A percentile compares a stretch with the other conserved stretches of the same genome.
Conservation (phyloP, 2,113 vertebrate species). For the Anhinga anhinga region DNA sequence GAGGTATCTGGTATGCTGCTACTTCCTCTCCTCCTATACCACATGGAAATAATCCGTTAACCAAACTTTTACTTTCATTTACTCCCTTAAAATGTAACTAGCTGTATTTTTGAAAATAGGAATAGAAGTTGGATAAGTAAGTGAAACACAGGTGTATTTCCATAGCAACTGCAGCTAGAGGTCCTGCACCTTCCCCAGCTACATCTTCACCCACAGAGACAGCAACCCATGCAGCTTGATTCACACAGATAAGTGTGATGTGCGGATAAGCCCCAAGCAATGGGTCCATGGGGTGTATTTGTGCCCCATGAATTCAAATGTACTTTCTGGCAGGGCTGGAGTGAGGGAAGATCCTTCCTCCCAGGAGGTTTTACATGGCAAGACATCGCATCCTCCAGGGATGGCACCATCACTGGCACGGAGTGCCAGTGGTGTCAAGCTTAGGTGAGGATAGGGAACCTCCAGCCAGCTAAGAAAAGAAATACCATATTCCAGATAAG, state of each 20-base stretch:
- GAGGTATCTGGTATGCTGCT: neutral
- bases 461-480: neutral
- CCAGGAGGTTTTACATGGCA: neutral
- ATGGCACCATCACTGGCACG: fast-evolving
- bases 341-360: neutral
- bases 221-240: neutral
- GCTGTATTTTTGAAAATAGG: neutral
- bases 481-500: neutral
- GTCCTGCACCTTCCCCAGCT: neutral
- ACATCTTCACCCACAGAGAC: neutral
- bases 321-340: neutral
- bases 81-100: neutral
- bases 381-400: fast-evolving
- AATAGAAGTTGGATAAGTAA: neutral
- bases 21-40: neutral
- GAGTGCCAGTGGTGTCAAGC: neutral
- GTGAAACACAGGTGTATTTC: neutral
- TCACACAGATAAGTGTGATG: neutral
- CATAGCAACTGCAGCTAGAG: neutral
- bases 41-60: neutral
- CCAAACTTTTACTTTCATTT: neutral
- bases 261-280: neutral
- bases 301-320: neutral
- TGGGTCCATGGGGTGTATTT: neutral
- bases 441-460: neutral